Evolutionary conservation across 2,797 vertebrate genomes (phyloP), one percentile per base, ranked within the genome.

Genomic region (Rachycentron canadum): DNA sequence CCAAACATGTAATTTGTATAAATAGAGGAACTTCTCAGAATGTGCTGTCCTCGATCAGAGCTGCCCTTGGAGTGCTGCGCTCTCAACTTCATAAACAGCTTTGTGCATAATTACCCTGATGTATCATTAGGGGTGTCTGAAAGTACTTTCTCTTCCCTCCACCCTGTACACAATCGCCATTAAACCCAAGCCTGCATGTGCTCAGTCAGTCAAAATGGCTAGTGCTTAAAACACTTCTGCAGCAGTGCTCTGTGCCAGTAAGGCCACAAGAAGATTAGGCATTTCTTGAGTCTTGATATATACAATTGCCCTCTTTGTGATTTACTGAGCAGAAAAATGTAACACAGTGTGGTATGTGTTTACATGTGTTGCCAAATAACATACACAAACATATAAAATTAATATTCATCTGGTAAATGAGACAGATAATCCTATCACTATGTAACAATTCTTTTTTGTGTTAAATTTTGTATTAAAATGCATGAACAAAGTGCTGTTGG

Each of bases 11-110:
- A 6, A 53, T 53, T 58, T 69, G 40, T 41, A 60, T n/a, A 61
- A 76, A 61, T 3, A 50, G 49, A 63, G 28, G 17, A 73, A 67
- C 32, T 45, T 64, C 19, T 78, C 14, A 5, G 73, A 82, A 67
- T 45, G 68, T 71, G 41, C 58, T 62, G 72, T 78, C 81, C 81
- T 64, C 2, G 0, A 59, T 82, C 55, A 79, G 36, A 57, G 58
- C n/a, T 28, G 19, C 32, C 0, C 56, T 55, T 2, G 41, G 4
- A 76, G 43, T 28, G 53, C n/a, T 76, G 65, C 12, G 16, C 58
- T 75, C 68, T 67, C 30, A 56, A 36, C 40, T 64, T 41, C 68
- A 65, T 41, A 55, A 66, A 50, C 55, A 55, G 28, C 50, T 76
- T 64, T 55, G 61, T 77, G 52, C 34, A 60, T 73, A 59, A 84